Evolutionary conservation across 2,888 invertebrate species (phyloP).

Genomic region (Eupithecia subumbrata): DNA sequence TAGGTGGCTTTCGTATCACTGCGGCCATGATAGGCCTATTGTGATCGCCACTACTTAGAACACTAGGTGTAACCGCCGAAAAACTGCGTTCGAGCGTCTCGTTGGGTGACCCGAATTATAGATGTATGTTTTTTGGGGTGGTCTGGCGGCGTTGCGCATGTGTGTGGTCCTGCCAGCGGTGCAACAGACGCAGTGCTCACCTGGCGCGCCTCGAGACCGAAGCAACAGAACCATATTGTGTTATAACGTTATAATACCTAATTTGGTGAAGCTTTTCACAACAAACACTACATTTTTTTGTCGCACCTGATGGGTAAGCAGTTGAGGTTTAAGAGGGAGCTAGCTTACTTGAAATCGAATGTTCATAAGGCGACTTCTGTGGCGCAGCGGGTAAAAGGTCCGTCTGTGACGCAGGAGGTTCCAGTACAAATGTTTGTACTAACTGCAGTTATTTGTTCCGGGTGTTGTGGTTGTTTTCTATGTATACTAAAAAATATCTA

Average conservation of each 20-base stretch:
- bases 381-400: no score
- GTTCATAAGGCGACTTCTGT: no score
- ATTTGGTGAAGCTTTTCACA: background rate
- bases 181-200: conserved; percentile 33
- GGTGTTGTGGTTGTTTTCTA: no score
- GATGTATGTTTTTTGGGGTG: background rate
- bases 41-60: background rate
- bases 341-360: background rate
- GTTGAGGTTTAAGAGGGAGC: background rate
- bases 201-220: conserved; percentile 19
- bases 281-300: background rate
- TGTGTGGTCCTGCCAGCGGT: conserved; percentile 26
- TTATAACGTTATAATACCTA: background rate
- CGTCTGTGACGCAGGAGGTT: no score
- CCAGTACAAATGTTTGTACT: no score
- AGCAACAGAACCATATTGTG: conserved; percentile 30
- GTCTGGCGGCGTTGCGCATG: conserved; percentile 15
- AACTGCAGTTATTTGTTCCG: no score
- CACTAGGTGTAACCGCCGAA: background rate
- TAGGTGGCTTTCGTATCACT: no score
- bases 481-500: no score
- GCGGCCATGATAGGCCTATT: no score
- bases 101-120: background rate
- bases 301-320: background rate
- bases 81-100: background rate